Base-by-base conservation (phyloP, 2,113 vertebrate genomes). In the Chloropsis cyanopogon region DNA sequence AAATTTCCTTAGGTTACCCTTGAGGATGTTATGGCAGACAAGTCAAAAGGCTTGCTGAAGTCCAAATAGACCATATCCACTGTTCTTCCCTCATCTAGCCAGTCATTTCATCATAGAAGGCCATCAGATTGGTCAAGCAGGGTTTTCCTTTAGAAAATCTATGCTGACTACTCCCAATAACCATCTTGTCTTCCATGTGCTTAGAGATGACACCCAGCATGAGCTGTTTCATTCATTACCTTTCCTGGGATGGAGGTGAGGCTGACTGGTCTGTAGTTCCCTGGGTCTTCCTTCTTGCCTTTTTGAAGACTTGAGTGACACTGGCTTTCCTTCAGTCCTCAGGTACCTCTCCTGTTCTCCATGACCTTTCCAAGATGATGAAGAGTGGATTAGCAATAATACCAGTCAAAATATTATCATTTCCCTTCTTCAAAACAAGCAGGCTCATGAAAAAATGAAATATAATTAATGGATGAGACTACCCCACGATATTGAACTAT, bases 161-260 rank as follows among this genome's bases (percentile, higher is more conserved):
- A 3, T 14, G 10, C 8, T 0, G 0, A 52, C 17, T 59, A 52
- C 4, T 76, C 25, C 11, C 2, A 31, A 15, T 26, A 31, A 60
- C 15, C 7, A 57, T 50, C 20, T 59, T 44, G 31, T 37, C 25
- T 52, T 59, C 37, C 44, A 44, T 8, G 9, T 14, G 44, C 22
- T 68, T 59, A 68, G 21, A 59, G 11, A 44, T 14, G 37, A 60
- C 22, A 37, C 12, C 7, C 17, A 59, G 6, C 9, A 37, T 18
- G 21, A 44, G 17, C 7, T 44, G 21, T 44, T 76, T 42, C 25
- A 26, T 76, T 42, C 25, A 26, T 68, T 31, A 37, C 11, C 26
- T 77, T 60, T 59, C 20, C 33, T 12, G 26, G 37, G 22, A 37
- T 11, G 17, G 22, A 60, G 11, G 17, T 44, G 9, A 31, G 26